These are phyloP conservation scores for Cydia splendana DNA, from an alignment of 1,140 invertebrate genomes.

Conservation along the genomic window DNA sequence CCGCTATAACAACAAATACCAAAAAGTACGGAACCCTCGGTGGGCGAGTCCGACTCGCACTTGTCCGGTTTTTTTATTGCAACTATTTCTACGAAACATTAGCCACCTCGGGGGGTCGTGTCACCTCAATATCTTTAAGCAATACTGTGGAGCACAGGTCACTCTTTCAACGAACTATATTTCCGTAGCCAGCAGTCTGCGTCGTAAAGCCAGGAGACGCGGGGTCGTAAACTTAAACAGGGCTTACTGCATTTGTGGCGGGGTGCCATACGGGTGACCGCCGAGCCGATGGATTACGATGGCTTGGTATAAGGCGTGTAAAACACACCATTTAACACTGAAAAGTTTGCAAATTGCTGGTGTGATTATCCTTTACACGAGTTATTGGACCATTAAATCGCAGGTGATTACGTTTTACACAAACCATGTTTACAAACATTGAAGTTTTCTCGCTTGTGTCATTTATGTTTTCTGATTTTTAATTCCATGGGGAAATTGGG, in stretches of 20 bases:
- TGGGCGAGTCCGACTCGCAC: too few relatives aligned
- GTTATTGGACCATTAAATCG: not conserved
- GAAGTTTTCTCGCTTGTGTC: not conserved
- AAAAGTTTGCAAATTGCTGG: conserved; percentile 28
- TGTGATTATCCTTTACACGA: not conserved
- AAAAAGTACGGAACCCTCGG: too few relatives aligned
- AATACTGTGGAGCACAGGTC: not conserved
- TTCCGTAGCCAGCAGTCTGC: conserved; percentile 41
- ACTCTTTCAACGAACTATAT: conserved; percentile 38
- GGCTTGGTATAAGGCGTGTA: conserved; percentile 33
- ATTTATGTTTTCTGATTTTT: not conserved
- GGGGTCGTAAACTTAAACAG: conserved; percentile 54
- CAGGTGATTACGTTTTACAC: not conserved
- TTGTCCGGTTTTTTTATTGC: too few relatives aligned
- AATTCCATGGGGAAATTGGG: not conserved
- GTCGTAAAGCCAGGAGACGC: conserved; percentile 57
- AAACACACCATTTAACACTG: conserved; percentile 24
- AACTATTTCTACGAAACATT: too few relatives aligned
- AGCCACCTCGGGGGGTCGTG: too few relatives aligned
- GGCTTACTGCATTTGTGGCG: conserved; percentile 55
- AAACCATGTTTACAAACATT: not conserved
- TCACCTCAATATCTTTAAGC: conserved; percentile 13
- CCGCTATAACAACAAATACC: too few relatives aligned
- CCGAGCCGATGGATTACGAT: conserved; percentile 45
- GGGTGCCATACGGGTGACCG: conserved; percentile 50